These are phyloP conservation scores for Tolmerus cingulatus DNA, from an alignment of 2,888 invertebrate genomes.

Conservation along the genomic window DNA sequence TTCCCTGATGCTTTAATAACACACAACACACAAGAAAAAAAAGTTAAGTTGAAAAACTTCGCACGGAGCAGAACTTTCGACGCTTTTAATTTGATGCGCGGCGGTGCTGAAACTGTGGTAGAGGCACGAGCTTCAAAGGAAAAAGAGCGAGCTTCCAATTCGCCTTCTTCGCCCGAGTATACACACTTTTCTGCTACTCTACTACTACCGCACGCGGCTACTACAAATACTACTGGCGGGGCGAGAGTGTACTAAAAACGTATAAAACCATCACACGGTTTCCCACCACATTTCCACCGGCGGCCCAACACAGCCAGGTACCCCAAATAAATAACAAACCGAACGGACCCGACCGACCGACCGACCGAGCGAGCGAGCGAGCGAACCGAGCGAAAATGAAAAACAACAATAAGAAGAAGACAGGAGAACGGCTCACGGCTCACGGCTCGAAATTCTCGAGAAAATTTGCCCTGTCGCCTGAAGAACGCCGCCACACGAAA, in stretches of 20 bases:
- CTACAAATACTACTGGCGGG: background rate
- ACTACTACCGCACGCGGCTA: background rate
- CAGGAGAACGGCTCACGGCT: background rate
- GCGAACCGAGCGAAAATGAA: background rate
- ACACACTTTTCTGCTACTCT: background rate
- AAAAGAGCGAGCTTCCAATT: constrained; percentile 47
- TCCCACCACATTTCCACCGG: background rate
- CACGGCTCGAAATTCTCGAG: background rate
- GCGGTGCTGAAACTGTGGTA: constrained; percentile 54
- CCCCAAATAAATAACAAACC: constrained; percentile 10
- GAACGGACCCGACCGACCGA: background rate
- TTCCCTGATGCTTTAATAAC: constrained; percentile 43
- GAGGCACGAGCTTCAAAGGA: constrained; percentile 35
- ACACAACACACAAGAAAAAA: constrained; percentile 47
- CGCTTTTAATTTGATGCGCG: constrained; percentile 56
- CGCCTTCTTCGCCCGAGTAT: background rate
- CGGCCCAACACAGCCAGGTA: background rate
- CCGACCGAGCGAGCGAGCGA: background rate
- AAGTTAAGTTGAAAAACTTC: constrained; percentile 48
- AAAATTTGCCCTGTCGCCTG: background rate
- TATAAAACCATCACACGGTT: background rate
- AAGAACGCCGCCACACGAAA: background rate
- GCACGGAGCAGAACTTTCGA: constrained; percentile 52
- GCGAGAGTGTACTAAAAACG: background rate
- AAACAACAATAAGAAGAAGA: background rate